Evolutionary conservation across 2,888 invertebrate species (phyloP).

Genomic region (Gortyna flavago): DNA sequence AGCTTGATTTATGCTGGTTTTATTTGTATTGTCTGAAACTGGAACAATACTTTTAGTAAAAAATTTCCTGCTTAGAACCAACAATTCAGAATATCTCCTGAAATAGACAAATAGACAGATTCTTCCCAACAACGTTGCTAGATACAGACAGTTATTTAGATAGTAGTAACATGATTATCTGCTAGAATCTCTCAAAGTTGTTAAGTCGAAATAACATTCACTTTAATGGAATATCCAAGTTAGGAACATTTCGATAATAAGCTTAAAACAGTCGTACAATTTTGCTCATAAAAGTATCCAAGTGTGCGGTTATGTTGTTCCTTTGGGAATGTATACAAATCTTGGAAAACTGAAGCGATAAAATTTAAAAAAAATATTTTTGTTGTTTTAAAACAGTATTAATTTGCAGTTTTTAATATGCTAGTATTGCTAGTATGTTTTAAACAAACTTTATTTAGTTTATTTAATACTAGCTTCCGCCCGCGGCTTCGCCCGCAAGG

Average conservation of each 20-base stretch:
- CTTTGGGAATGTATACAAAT: conserved; percentile 11
- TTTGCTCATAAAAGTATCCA: conserved; percentile 34
- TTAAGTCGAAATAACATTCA: conserved; percentile 41
- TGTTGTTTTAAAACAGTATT: background rate
- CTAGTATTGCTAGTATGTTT: too few relatives aligned
- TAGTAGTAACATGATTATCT: conserved; percentile 33
- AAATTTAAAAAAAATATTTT: conserved; percentile 6
- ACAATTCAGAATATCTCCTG: background rate
- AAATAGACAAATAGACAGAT: background rate
- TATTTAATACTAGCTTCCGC: too few relatives aligned
- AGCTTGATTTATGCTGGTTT: too few relatives aligned
- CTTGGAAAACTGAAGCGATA: background rate
- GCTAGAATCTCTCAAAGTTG: conserved; percentile 35
- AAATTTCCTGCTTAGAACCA: conserved; percentile 4
- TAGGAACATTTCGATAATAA: conserved; percentile 26
- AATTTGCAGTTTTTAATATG: background rate
- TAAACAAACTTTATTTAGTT: background rate
- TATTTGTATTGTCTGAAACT: background rate
- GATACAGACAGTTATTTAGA: conserved; percentile 5
- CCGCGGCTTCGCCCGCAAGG: too few relatives aligned
- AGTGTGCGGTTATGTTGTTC: conserved; percentile 23
- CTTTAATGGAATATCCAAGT: conserved; percentile 30
- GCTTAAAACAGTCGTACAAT: conserved; percentile 29
- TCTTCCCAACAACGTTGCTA: background rate
- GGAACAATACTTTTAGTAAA: background rate